Evolutionary conservation across 2,888 invertebrate species (phyloP).

Genomic region (Eugnorisma glareosa): DNA sequence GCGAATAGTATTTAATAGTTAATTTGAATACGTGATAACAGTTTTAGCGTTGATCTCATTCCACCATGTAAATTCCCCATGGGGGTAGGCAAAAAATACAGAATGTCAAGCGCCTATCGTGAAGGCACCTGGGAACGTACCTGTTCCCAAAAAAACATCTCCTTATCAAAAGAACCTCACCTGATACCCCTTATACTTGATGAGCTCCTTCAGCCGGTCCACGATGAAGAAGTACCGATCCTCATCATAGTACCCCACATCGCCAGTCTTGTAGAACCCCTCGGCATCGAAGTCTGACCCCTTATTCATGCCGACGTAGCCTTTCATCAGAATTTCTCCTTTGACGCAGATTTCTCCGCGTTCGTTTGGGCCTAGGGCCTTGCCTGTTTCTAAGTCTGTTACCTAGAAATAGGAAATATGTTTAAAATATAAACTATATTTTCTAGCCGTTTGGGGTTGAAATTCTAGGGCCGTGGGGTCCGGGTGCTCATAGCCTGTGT

Average conservation of each 20-base stretch:
- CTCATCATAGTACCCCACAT: slow-evolving; percentile 84
- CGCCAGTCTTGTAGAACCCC: slow-evolving; percentile 93
- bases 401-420: slow-evolving; percentile 73
- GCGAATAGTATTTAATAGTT: too few species aligned
- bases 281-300: slow-evolving; percentile 94
- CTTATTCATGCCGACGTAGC: slow-evolving; percentile 91
- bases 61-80: too few species aligned
- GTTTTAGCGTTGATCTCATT: too few species aligned
- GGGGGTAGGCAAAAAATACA: too few species aligned
- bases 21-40: too few species aligned
- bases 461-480: too few species aligned
- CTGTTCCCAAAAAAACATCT: background rate
- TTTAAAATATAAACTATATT: too few species aligned
- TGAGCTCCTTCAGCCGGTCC: slow-evolving; percentile 84
- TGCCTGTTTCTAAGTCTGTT: slow-evolving; percentile 91
- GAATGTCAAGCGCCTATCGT: too few species aligned
- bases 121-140: background rate
- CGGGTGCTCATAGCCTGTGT: too few species aligned
- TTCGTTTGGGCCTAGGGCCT: slow-evolving; percentile 91
- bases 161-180: slow-evolving; percentile 63
- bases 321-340: slow-evolving; percentile 94
- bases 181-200: slow-evolving; percentile 85
- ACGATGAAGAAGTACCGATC: slow-evolving; percentile 80
- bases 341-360: slow-evolving; percentile 95
- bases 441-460: too few species aligned